phyloP scores from a whole-genome alignment of 2,888 invertebrate species.

The Mongoloraphidia duomilia region DNA sequence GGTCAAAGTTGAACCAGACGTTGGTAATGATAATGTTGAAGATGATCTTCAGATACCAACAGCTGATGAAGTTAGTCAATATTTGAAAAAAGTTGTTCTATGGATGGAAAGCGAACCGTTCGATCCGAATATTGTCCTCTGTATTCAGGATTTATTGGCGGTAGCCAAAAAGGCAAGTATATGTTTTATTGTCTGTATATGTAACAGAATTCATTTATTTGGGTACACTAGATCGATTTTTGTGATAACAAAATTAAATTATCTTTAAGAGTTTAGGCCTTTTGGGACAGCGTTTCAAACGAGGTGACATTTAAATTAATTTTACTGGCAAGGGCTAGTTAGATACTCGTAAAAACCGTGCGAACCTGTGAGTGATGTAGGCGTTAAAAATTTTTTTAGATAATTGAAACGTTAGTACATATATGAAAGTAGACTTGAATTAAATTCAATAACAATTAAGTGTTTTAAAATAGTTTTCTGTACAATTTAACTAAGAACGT shows the following conservation, averaged over 20 bases:
- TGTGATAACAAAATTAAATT: not conserved
- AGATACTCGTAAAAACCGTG: no score
- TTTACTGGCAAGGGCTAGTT: no score
- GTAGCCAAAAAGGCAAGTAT: slow-evolving; percentile 4
- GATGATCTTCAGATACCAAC: slow-evolving; percentile 19
- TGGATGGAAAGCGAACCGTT: slow-evolving; percentile 36
- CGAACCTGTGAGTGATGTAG: no score
- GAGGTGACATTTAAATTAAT: no score
- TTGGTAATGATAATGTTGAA: slow-evolving; percentile 18
- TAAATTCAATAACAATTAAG: no score
- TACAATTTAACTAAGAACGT: no score
- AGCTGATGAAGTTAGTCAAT: slow-evolving; percentile 27
- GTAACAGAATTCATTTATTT: not conserved
- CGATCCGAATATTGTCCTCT: slow-evolving; percentile 24
- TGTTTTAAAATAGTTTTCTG: no score
- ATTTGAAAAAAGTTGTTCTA: slow-evolving; percentile 28
- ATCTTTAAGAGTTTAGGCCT: not conserved
- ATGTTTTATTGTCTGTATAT: not conserved
- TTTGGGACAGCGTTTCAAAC: no score
- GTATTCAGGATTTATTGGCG: slow-evolving; percentile 1
- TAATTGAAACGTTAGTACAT: no score
- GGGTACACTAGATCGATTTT: not conserved
- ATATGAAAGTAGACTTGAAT: no score
- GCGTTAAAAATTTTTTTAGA: no score
- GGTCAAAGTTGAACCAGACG: slow-evolving; percentile 11